phyloP scores from a whole-genome alignment of 2,797 vertebrate genomes.

The Ptychobarbus kaznakovi region DNA sequence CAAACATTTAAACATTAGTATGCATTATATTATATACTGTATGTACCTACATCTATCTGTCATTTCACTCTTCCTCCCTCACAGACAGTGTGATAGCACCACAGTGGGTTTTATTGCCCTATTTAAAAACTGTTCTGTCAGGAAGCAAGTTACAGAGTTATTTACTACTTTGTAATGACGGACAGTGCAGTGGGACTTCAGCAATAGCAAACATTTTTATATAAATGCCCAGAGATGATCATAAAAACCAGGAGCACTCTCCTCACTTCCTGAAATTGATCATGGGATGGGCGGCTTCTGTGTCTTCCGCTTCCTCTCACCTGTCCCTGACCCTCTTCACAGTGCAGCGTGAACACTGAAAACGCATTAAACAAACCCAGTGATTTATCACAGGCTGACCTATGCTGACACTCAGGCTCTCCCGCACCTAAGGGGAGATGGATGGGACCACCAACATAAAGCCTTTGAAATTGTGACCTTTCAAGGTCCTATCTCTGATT shows the following conservation, averaged over 20 bases:
- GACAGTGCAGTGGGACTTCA: not conserved
- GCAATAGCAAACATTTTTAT: not conserved
- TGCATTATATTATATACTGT: not conserved
- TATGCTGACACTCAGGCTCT: slow-evolving; percentile 26
- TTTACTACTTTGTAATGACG: slow-evolving; percentile 6
- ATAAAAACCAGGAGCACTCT: not conserved
- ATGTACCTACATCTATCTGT: not conserved
- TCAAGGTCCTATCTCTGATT: slow-evolving; percentile 25
- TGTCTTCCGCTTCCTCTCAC: slow-evolving; percentile 17
- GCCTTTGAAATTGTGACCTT: slow-evolving; percentile 43
- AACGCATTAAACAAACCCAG: slow-evolving; percentile 46
- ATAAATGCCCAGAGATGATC: slow-evolving; percentile 3
- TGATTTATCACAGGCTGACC: slow-evolving; percentile 46
- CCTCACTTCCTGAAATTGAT: not conserved
- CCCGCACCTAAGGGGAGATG: slow-evolving; percentile 30
- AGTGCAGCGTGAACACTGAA: slow-evolving; percentile 44
- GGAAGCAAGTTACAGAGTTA: not conserved
- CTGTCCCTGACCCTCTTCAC: slow-evolving; percentile 46
- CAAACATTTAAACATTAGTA: not conserved
- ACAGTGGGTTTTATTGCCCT: not conserved
- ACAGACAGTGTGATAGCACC: not conserved
- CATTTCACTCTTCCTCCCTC: not conserved
- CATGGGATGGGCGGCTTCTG: not conserved
- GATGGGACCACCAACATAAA: slow-evolving; percentile 43
- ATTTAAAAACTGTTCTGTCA: slow-evolving; percentile 5